These are phyloP conservation scores for Dendrocopos noguchii DNA, from an alignment of 2,113 vertebrate species.

Conservation along the genomic window DNA sequence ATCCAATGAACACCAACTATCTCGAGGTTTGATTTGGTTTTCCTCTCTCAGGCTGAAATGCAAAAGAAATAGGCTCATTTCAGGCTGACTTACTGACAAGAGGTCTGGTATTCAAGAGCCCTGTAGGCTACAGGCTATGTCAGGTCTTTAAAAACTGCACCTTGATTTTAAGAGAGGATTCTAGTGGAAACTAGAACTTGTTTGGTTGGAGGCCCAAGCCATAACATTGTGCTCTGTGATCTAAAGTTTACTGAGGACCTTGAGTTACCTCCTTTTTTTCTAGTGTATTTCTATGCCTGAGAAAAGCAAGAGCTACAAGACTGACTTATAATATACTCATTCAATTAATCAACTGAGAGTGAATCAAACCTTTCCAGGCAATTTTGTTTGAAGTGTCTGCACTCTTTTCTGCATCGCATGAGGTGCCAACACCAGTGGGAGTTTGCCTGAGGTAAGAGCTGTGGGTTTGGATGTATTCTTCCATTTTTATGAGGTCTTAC, in stretches of 20 bases:
- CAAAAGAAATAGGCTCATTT: background rate
- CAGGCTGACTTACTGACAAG: background rate
- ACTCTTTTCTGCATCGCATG: constrained; percentile 52
- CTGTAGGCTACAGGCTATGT: background rate
- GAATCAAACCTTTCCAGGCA: constrained; percentile 67
- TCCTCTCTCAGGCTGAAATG: background rate
- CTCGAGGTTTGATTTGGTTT: background rate
- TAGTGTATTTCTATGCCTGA: constrained; percentile 33
- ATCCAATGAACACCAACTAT: background rate
- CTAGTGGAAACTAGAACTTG: background rate
- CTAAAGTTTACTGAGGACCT: constrained; percentile 15
- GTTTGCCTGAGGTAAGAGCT: constrained; percentile 67
- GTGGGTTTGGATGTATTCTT: constrained; percentile 68
- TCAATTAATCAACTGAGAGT: constrained; percentile 62
- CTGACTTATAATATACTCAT: constrained; percentile 34
- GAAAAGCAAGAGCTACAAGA: constrained; percentile 41
- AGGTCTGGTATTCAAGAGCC: background rate
- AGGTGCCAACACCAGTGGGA: constrained; percentile 70
- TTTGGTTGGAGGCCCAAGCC: background rate
- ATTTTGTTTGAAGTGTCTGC: constrained; percentile 67
- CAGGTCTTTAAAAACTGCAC: background rate
- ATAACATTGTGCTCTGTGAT: background rate
- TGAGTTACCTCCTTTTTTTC: background rate
- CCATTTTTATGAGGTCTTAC: constrained; percentile 69
- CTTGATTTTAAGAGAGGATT: background rate